Base-by-base conservation (phyloP, 2,888 invertebrate genomes). In the Lissonota sp. region DNA sequence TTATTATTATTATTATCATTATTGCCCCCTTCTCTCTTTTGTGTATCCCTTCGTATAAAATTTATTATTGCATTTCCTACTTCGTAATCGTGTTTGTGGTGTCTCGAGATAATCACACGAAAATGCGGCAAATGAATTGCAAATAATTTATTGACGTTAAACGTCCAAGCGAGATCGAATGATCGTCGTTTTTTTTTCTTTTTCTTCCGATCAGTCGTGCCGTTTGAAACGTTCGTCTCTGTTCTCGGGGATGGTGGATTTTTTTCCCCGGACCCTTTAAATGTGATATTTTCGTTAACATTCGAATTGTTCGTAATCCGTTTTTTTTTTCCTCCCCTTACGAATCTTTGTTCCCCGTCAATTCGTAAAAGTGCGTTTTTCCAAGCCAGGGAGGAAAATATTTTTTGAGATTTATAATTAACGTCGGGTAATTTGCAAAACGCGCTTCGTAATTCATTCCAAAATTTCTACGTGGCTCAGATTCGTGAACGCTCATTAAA, bases 111-210 rank as follows among this genome's bases (percentile, higher is more conserved):
- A 69, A 57, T 53, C 49, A 57, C 63, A 46, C 55, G 26, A 62
- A 49, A 26, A 26, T 26, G 26, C 58, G 46, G 53, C n/a, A 74
- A 66, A 71, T 70, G 10, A 42, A 66, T 70, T 58, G 60, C 53
- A 88, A 86, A 85, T 87, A 84, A 84, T 81, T 83, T 83, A 88
- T 85, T 88, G 85, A 85, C 87, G 80, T 84, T 85, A 80, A 87
- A 63, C 80, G 84, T 75, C 83, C 26, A 84, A 84, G 84, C 83
- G 53, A 64, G 40, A 64, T 79, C 53, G 58, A 69, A 64, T 16
- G 46, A 49, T 58, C 1, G 26, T 26, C 26, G 26, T 26, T 8
- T 44, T 44, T 44, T 8, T 44, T 44, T 44, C 26, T 26, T 26
- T 26, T 26, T 26, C 26, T 26, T 26, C 26, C 26, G 66, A 58